Conservation (phyloP, 2,888 invertebrate genomes). For the Eilema caniola region DNA sequence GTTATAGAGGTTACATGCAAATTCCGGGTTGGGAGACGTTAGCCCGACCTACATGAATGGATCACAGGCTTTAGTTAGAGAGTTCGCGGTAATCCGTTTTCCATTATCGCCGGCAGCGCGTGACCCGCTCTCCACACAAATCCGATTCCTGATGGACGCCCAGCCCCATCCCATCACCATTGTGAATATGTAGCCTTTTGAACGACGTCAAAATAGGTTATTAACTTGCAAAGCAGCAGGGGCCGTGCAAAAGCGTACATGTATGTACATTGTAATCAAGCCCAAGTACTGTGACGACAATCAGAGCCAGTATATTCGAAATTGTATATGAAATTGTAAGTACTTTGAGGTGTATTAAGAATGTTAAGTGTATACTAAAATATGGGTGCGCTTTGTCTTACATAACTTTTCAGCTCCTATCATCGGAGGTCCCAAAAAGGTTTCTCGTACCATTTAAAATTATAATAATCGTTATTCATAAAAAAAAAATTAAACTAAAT, state of each 20-base stretch:
- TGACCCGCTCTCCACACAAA: slow-evolving; percentile 58
- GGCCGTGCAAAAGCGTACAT: slow-evolving; percentile 28
- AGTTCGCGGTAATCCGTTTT: slow-evolving; percentile 70
- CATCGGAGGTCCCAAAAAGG: too few relatives aligned
- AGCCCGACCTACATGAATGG: slow-evolving; percentile 44
- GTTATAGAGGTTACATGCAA: slow-evolving; percentile 45
- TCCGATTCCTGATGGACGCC: slow-evolving; percentile 64
- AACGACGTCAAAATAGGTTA: slow-evolving; percentile 58
- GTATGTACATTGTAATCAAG: slow-evolving; percentile 36
- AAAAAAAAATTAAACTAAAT: too few relatives aligned
- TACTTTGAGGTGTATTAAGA: not conserved
- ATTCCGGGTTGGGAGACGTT: slow-evolving; percentile 41
- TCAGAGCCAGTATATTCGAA: slow-evolving; percentile 15
- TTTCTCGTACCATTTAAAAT: too few relatives aligned
- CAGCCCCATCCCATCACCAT: slow-evolving; percentile 30
- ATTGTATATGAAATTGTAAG: slow-evolving; percentile 13
- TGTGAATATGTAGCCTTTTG: slow-evolving; percentile 60
- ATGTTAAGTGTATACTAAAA: not conserved
- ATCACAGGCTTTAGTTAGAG: slow-evolving; percentile 59
- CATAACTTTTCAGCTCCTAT: too few relatives aligned
- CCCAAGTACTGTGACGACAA: slow-evolving; percentile 22
- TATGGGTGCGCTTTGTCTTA: too few relatives aligned
- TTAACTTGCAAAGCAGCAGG: slow-evolving; percentile 65
- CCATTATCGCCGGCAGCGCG: slow-evolving; percentile 66
- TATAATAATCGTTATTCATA: too few relatives aligned